Conservation (phyloP, 2,797 vertebrate species). For the Zonotrichia albicollis region DNA sequence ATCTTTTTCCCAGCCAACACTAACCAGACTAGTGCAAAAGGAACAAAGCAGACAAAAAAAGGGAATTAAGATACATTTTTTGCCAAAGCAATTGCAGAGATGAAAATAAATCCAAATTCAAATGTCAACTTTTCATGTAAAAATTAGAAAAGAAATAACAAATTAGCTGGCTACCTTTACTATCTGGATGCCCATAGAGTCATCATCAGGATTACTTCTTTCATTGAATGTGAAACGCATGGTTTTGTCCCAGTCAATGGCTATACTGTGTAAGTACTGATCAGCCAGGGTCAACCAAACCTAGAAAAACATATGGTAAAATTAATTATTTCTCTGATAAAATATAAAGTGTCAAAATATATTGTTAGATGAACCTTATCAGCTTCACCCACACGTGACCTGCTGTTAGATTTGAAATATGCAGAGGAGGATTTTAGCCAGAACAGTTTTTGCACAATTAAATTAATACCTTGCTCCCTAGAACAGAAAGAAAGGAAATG, state of each 20-base stretch:
- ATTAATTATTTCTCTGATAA: neutral
- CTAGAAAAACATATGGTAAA: conserved; percentile 70
- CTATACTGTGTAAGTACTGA: conserved; percentile 95
- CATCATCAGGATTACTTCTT: conserved; percentile 97
- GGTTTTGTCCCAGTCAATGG: conserved; percentile 99
- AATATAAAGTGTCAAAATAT: neutral
- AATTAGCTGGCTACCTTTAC: conserved; percentile 86
- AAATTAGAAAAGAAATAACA: neutral
- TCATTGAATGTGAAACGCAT: conserved; percentile 99
- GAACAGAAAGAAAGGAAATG: neutral
- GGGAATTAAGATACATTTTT: neutral
- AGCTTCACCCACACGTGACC: neutral
- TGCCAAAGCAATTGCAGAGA: neutral
- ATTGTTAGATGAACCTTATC: neutral
- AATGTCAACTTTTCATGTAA: neutral
- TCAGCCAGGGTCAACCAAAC: conserved; percentile 97
- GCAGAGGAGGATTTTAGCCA: neutral
- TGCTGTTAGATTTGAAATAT: neutral
- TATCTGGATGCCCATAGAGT: conserved; percentile 97
- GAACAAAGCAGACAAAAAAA: neutral
- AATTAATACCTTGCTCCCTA: neutral
- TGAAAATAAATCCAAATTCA: neutral
- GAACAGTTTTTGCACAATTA: neutral
- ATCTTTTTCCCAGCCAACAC: neutral
- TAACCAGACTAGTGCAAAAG: neutral